Base-by-base conservation (phyloP, 2,888 invertebrate genomes). In the Drosophila kuntzei region DNA sequence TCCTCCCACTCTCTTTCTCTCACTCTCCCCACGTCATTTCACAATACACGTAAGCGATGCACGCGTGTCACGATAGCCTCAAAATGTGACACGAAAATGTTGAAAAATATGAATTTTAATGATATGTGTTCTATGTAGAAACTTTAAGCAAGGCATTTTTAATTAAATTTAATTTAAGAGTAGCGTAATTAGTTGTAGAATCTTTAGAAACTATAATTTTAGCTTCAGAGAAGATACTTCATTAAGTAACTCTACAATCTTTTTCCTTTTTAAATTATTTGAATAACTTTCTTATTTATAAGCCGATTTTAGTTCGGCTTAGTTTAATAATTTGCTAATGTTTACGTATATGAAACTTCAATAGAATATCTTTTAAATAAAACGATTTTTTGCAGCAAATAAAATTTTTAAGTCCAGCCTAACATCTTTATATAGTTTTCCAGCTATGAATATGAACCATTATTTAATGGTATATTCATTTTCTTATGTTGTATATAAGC, bases 21-120 rank as follows among this genome's bases (percentile, higher is more conserved):
- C 29, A 5, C 29, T 41, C 29, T 39, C 5, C 41, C 41, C 53
- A 54, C 53, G 41, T 20, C 72, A 59, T 68, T 73, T 57, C 51
- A 18, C 57, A 43, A 62, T 18, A 39, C 7, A 9, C 14, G n/a
- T 4, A 32, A 29, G 41, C 5, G 53, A 29, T 60, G 41, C 14
- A 14, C 5, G 25, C 55, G 75, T 39, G 62, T 16, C 41, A 62
- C 27, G 32, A 22, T 3, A 12, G 7, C 12, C 0, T 12, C 12
- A 4, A 14, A 14, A 9, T 3, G 20, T 32, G 41, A 3, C 53
- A 54, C 29, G 53, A 29, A 29, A n/a, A 7, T 20, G 14, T 11
- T 11, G 49, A 1, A n/a, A 44, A 25, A 25, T 9, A n/a, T 2
- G 1, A 3, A 11, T 20, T 14, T 20, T 2, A n/a, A 49, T n/a